Evolutionary conservation across 2,888 invertebrate species (phyloP), one percentile per base, ranked within the genome.

Genomic region (Drosophila ochracea): DNA sequence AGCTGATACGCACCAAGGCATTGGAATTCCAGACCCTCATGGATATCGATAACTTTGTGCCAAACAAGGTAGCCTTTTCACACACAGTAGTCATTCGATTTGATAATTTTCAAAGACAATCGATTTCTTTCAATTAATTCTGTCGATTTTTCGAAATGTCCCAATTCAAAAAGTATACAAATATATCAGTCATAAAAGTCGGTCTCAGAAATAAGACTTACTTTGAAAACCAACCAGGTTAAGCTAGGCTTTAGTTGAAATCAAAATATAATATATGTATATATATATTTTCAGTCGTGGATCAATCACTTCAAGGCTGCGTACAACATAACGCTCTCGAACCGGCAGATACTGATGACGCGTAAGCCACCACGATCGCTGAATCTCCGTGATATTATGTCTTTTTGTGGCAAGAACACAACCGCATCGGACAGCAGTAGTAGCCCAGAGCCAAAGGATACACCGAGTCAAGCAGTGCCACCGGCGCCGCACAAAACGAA

Each of bases 271-370:
- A 41, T n/a, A 1, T 16, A 30, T 11, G 4, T 30, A 33, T 11
- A 13, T 21, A 6, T 3, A 16, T 43, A 0, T 30, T 47, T 43
- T 4, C 30, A 79, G 69, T 79, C 91, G 4, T 92, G 92, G 92
- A 73, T 92, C 6, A 92, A 92, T 73, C 83, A 88, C 63, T 92
- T 92, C 37, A 92, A 92, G 70, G 88, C 87, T 1, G 86, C 81
- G 31, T 92, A 89, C 57, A 90, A 91, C 35, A 89, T 92, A 21
- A 84, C 91, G 2, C 70, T 92, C 5, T 90, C 91, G 19, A 91
- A 92, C 73, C 89, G 92, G 0, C 91, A 91, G 54, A 91, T 92
- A 6, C 69, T 72, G 0, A 77, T 92, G 52, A 90, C 84, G 1
- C 86, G 90, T 4, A 83, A 79, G 21, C 92, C 91, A 0, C 91